A percentile compares a stretch with the other conserved stretches of the same genome.
phyloP scores from a whole-genome alignment of 2,113 vertebrate species.

The Manacus vitellinus region DNA sequence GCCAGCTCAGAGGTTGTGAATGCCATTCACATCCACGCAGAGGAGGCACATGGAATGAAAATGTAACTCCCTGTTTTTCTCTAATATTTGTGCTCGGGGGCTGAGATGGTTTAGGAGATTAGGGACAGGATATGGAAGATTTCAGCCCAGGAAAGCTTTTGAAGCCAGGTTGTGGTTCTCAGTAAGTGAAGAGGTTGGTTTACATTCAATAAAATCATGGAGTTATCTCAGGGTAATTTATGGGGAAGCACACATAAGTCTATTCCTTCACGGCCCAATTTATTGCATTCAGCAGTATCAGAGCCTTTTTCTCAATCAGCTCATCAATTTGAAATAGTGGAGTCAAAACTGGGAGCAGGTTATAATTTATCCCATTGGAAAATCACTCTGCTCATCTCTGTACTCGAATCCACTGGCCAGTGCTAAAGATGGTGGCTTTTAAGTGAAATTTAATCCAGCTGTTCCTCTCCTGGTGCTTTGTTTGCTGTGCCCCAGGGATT shows the following conservation, averaged over 20 bases:
- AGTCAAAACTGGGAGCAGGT: not conserved
- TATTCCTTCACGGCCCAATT: not conserved
- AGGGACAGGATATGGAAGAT: constrained; percentile 41
- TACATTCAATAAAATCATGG: not conserved
- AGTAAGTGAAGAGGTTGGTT: not conserved
- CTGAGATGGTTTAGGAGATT: constrained; percentile 5
- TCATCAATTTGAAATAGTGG: not conserved
- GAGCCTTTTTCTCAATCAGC: not conserved
- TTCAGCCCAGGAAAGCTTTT: constrained; percentile 17
- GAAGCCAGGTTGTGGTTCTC: not conserved
- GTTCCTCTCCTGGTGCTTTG: not conserved
- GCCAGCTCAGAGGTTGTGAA: not conserved
- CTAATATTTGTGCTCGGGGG: constrained; percentile 13
- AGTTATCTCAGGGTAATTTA: not conserved
- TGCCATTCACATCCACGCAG: not conserved
- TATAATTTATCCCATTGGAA: not conserved
- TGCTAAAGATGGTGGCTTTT: not conserved
- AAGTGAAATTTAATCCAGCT: not conserved
- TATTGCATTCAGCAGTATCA: not conserved
- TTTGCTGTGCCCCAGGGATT: not conserved
- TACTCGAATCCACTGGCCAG: not conserved
- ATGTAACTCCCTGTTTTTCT: not conserved
- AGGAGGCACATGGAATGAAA: not conserved
- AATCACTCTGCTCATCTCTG: not conserved
- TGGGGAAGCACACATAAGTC: not conserved